These are phyloP conservation scores for Chanos chanos DNA, from an alignment of 2,797 vertebrate genomes.

Conservation along the genomic window DNA sequence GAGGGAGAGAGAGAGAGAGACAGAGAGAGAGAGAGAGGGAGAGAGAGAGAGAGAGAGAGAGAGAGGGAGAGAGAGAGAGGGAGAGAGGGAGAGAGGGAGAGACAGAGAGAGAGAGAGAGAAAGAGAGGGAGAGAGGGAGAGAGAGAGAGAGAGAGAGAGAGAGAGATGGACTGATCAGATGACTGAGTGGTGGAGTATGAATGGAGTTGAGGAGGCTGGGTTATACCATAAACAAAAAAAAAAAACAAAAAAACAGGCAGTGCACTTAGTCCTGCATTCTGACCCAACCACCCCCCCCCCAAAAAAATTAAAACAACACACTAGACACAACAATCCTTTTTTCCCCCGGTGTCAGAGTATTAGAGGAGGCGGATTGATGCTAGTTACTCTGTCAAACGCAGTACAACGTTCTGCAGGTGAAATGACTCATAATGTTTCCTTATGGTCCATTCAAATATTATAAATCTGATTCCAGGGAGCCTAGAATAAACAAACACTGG, in stretches of 20 bases:
- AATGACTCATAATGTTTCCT: too few relatives aligned
- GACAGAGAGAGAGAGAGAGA: constrained; percentile 72
- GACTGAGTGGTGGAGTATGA: constrained; percentile 75
- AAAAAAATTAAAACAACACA: too few relatives aligned
- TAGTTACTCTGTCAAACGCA: too few relatives aligned
- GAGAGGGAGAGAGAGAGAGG: constrained; percentile 72
- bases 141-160: constrained; percentile 75
- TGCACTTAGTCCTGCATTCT: too few relatives aligned
- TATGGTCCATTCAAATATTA: too few relatives aligned
- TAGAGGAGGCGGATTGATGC: too few relatives aligned
- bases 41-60: constrained; percentile 77
- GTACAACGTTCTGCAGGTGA: too few relatives aligned
- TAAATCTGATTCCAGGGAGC: too few relatives aligned
- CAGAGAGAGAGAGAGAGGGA: constrained; percentile 72
- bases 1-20: constrained; percentile 78
- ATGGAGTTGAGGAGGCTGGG: constrained; percentile 72
- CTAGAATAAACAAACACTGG: too few relatives aligned
- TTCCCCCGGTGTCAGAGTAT: too few relatives aligned
- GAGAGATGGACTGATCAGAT: constrained; percentile 75
- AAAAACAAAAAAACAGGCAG: not conserved
- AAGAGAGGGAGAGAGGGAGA: constrained; percentile 78
- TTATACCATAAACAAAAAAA: constrained; percentile 39
- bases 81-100: constrained; percentile 76
- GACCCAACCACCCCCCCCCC: too few relatives aligned
- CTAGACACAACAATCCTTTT: too few relatives aligned